Percentiles rank a stretch among this genome's conserved stretches.
Evolutionary conservation across 2,113 vertebrate genomes (phyloP).

Genomic region (Uria lomvia): DNA sequence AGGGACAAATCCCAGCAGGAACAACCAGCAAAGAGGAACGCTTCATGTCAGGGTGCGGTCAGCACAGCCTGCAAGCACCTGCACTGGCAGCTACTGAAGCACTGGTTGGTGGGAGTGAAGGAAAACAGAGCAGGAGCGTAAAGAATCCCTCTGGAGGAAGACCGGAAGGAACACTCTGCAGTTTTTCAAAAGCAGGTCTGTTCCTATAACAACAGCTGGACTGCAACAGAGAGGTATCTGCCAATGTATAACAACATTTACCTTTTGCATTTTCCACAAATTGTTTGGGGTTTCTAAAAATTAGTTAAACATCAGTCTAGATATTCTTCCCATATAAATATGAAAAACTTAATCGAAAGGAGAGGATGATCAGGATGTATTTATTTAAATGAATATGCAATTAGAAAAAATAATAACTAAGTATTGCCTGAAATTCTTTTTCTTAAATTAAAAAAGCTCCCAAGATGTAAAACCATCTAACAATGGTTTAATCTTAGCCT

Average conservation of each 20-base stretch:
- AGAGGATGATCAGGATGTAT: not conserved
- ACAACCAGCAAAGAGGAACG: not conserved
- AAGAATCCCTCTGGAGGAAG: not conserved
- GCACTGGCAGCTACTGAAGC: not conserved
- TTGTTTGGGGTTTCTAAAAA: not conserved
- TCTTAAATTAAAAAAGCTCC: not conserved
- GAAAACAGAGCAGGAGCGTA: not conserved
- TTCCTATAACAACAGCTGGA: not conserved
- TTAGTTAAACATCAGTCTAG: not conserved
- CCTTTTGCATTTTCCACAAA: not conserved
- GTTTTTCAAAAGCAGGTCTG: not conserved
- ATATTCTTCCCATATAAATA: not conserved
- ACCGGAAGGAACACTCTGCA: not conserved
- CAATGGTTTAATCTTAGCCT: not conserved
- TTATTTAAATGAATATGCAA: not conserved
- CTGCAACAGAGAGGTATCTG: not conserved
- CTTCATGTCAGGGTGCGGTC: not conserved
- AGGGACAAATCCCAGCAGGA: not conserved
- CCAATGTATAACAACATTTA: not conserved
- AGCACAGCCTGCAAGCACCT: not conserved
- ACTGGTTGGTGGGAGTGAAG: not conserved
- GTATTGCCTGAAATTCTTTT: not conserved
- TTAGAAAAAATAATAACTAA: not conserved
- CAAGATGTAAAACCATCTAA: not conserved
- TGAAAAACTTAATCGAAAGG: not conserved